A percentile compares a stretch with the other conserved stretches of the same genome.
Evolutionary conservation across 2,113 vertebrate genomes (phyloP).

Genomic region (Trichechus manatus): DNA sequence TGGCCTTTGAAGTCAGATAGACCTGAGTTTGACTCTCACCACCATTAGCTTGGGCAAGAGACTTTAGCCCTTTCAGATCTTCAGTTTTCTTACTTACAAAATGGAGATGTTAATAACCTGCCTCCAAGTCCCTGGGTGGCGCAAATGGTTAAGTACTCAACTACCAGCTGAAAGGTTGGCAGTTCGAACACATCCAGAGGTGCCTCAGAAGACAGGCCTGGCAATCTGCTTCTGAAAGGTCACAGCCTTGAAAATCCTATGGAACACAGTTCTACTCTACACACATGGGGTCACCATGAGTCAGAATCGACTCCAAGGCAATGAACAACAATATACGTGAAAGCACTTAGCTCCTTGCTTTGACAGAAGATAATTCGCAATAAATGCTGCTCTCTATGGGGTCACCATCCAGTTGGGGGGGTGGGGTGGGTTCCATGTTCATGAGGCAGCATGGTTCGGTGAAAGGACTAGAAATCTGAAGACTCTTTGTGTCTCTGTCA

Average conservation of each 20-base stretch:
- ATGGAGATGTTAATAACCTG: not conserved
- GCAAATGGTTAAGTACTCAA: not conserved
- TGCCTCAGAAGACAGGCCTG: not conserved
- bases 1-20: slow-evolving; percentile 60
- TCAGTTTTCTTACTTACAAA: slow-evolving; percentile 40
- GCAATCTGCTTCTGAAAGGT: not conserved
- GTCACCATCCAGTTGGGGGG: not conserved
- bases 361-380: not conserved
- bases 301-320: not conserved
- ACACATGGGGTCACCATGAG: not conserved
- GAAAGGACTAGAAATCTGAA: not conserved
- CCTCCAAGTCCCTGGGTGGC: not conserved
- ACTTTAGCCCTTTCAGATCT: slow-evolving; percentile 12
- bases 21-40: slow-evolving; percentile 18
- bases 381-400: not conserved
- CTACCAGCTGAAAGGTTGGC: not conserved
- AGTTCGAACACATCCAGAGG: not conserved
- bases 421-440: not conserved
- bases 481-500: not conserved
- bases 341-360: slow-evolving; percentile 19
- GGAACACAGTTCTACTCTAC: not conserved
- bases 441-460: not conserved
- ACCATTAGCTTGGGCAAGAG: not conserved
- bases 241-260: not conserved
- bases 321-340: not conserved